Evolutionary conservation across 2,113 vertebrate genomes (phyloP).

Genomic region (Anhinga anhinga): DNA sequence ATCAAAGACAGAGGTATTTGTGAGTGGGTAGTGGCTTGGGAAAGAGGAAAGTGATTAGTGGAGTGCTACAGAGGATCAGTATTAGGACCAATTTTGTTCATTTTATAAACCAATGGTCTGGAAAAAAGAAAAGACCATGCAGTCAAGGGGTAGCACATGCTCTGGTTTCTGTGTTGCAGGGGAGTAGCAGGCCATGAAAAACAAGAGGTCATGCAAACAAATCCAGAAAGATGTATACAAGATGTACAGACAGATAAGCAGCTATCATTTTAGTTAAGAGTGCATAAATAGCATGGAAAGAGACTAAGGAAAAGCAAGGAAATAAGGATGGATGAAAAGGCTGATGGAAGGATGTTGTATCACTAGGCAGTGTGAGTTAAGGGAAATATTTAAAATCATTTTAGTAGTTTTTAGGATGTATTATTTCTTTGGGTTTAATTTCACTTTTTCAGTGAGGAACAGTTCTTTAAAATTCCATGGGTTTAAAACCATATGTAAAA

Average conservation of each 20-base stretch:
- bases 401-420: background rate
- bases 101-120: constrained; percentile 58
- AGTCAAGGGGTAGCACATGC: background rate
- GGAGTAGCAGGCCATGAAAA: constrained; percentile 12
- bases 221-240: background rate
- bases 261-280: background rate
- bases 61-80: constrained; percentile 36
- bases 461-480: background rate
- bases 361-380: background rate
- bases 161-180: background rate
- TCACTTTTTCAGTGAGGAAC: background rate
- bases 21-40: constrained; percentile 37
- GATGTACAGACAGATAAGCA: background rate
- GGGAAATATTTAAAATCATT: background rate
- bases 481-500: background rate
- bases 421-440: background rate
- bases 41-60: constrained; percentile 55
- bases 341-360: background rate
- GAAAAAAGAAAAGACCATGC: constrained; percentile 30
- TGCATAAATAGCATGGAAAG: background rate
- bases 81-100: constrained; percentile 59
- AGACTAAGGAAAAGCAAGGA: background rate
- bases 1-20: constrained; percentile 54
- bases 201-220: background rate
- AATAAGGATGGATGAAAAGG: background rate